Evolutionary conservation across 2,888 invertebrate species (phyloP).

Genomic region (Drosophila algonquin): DNA sequence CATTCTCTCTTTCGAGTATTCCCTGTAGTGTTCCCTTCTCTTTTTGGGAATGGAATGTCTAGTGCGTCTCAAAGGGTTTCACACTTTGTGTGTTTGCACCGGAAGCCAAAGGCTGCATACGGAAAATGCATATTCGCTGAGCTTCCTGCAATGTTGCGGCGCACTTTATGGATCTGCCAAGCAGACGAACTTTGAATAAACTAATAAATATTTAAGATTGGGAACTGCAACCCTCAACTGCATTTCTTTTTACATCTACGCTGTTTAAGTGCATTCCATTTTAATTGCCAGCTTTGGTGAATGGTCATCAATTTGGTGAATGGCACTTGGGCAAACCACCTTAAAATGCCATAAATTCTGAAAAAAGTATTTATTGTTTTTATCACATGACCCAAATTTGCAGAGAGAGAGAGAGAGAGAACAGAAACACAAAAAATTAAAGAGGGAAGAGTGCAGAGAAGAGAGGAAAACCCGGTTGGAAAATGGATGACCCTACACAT

Average conservation of each 20-base stretch:
- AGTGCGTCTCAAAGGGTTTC: slow-evolving; percentile 70
- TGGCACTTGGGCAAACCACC: slow-evolving; percentile 26
- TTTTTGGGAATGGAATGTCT: slow-evolving; percentile 42
- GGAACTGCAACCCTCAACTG: too few species aligned
- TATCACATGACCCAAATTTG: slow-evolving; percentile 51
- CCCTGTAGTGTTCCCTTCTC: neutral
- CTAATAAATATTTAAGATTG: too few species aligned
- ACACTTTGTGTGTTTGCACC: slow-evolving; percentile 53
- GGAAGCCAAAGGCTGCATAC: slow-evolving; percentile 57
- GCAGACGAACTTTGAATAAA: slow-evolving; percentile 28
- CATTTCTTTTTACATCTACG: too few species aligned
- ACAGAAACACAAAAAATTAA: too few species aligned
- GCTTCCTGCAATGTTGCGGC: slow-evolving; percentile 36
- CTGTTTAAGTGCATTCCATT: too few species aligned
- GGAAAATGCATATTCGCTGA: slow-evolving; percentile 65
- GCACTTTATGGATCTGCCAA: slow-evolving; percentile 41
- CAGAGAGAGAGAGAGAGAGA: neutral
- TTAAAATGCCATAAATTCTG: slow-evolving; percentile 39
- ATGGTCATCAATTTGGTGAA: slow-evolving; percentile 35
- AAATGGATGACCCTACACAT: slow-evolving; percentile 62
- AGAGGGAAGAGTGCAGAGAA: neutral
- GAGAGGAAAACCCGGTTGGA: slow-evolving; percentile 1
- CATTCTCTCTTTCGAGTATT: neutral
- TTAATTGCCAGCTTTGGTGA: slow-evolving; percentile 10
- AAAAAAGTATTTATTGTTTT: slow-evolving; percentile 26